These are phyloP conservation scores for Rutilus rutilus DNA, from an alignment of 2,113 vertebrate genomes.

Conservation along the genomic window DNA sequence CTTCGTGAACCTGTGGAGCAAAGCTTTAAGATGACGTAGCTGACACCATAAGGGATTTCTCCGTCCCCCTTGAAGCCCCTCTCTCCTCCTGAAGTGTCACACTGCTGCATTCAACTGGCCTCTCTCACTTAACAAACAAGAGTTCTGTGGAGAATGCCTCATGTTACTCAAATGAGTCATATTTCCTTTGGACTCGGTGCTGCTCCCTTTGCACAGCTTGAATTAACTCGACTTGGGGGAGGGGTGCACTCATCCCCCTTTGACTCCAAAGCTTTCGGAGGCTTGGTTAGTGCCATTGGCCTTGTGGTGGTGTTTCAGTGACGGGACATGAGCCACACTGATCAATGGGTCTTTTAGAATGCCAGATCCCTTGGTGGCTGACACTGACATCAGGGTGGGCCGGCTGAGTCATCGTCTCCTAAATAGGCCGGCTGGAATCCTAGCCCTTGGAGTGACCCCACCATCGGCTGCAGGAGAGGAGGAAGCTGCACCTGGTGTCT, in stretches of 20 bases:
- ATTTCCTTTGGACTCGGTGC: constrained; percentile 78
- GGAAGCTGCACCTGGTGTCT: constrained; percentile 61
- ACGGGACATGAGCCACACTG: constrained; percentile 32
- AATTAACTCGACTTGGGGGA: constrained; percentile 70
- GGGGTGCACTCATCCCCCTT: constrained; percentile 46
- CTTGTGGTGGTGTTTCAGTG: constrained; percentile 55
- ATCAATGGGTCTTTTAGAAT: constrained; percentile 47
- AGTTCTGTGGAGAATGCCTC: constrained; percentile 76
- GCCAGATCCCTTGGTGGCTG: constrained; percentile 58
- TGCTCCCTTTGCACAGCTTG: constrained; percentile 75
- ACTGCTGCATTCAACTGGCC: constrained; percentile 54
- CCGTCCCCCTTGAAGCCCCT: constrained; percentile 46
- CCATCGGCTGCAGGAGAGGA: constrained; percentile 54
- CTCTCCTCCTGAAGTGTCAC: constrained; percentile 30
- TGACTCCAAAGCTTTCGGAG: constrained; percentile 55
- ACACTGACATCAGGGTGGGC: constrained; percentile 53
- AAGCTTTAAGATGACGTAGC: constrained; percentile 66
- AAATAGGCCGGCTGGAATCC: constrained; percentile 66
- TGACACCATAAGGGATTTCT: constrained; percentile 63
- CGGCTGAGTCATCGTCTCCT: constrained; percentile 65
- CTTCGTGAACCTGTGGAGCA: constrained; percentile 65
- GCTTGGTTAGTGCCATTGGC: constrained; percentile 63
- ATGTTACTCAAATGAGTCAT: constrained; percentile 81
- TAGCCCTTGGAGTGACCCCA: constrained; percentile 59
- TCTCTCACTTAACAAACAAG: constrained; percentile 74